Evolutionary conservation across 2,888 invertebrate genomes (phyloP), one percentile per base, ranked within the genome.

Genomic region (Apamea crenata): DNA sequence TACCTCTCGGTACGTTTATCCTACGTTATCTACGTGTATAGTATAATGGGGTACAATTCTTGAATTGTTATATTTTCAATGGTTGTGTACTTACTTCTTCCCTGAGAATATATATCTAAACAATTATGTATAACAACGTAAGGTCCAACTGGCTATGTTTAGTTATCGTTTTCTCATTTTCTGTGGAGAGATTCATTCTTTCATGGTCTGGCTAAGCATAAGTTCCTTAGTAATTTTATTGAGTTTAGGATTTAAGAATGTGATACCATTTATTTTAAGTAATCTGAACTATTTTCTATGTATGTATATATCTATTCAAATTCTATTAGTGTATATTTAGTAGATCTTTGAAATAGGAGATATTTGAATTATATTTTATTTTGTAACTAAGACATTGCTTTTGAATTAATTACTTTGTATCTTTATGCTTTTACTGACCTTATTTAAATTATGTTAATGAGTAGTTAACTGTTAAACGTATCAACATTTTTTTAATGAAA

Each of bases 231-330:
- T 95, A 94, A 95, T 94, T 92, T 93, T 94, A 95, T 94, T 94
- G 92, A 93, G 89, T 92, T 92, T 95, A 95, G 94, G 92, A 91
- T 94, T 90, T 96, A 96, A 96, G 96, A 95, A 95, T 95, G 96
- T 96, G 96, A 96, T 96, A 96, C 96, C 96, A 96, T 96, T 95
- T 96, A 95, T 93, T 94, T 87, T 96, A 95, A 96, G 96, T 92
- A 93, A 94, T 93, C 91, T 93, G 93, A 94, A 93, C 93, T 93
- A 91, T 91, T 93, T 93, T 92, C 91, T 91, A 91, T 94, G 91
- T 94, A 93, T 93, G 92, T 95, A 94, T 93, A 93, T 93, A 92
- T 91, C 88, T 90, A 92, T 92, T 92, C 89, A 91, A 92, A 90
- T 92, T 86, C 83, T 87, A 90, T 91, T 92, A 93, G 88, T 94